Base-by-base conservation (phyloP, 2,113 vertebrate genomes). In the Xerus inauris region DNA sequence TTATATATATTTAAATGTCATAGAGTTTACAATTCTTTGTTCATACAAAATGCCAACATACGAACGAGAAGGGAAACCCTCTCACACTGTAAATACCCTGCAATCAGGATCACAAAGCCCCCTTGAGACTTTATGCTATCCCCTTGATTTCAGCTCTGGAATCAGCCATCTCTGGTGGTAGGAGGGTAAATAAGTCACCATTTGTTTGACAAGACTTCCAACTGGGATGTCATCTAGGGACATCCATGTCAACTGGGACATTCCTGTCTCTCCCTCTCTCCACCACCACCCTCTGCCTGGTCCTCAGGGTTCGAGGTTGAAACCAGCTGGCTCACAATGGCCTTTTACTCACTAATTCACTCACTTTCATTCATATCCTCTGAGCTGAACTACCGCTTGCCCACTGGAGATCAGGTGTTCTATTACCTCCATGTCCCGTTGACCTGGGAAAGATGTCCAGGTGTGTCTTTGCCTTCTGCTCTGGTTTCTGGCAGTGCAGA, bases 161-260 rank as follows among this genome's bases (percentile, higher is more conserved):
- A 81, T 79, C 49, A 89, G 30, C 73, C 87, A 19, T 73, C 59
- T 93, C 95, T 75, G 7, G 45, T 40, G 28, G 42, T 30, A 4
- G 47, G 45, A 28, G 59, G 1, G n/a, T 73, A 88, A 82, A 57
- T 73, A 57, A 89, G 76, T 64, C 62, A 85, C 51, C 87, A 88
- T 89, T 85, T 86, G 73, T 84, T 79, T 88, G 91, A 76, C 72
- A 86, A 82, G 88, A 51, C 62, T 90, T 94, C 94, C 85, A 86
- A 62, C 94, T 91, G 73, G 47, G 67, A 26, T 92, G 76, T 82
- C 87, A 89, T 69, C 67, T 54, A 72, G 54, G 45, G 77, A 79
- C 81, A 51, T 24, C 85, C 30, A 5, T n/a, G n/a, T n/a, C n/a
- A n/a, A n/a, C 19, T 9, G 49, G 54, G 82, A 35, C 49, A 10